Evolutionary conservation across 2,113 vertebrate genomes (phyloP).

Genomic region (Aldabrachelys gigantea): DNA sequence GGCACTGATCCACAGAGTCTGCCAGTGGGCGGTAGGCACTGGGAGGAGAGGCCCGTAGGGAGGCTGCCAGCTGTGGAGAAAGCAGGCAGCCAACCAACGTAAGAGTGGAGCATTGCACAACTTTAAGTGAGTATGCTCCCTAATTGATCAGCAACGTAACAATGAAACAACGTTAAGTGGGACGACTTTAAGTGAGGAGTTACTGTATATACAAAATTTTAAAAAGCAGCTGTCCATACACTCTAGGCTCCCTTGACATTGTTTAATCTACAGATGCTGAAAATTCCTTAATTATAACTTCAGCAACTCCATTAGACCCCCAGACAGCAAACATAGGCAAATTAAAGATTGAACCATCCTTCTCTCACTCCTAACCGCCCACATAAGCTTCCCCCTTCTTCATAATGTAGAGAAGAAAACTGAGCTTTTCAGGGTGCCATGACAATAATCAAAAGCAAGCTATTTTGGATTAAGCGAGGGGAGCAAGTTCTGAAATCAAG

Average conservation of each 20-base stretch:
- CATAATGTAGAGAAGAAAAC: background rate
- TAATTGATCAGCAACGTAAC: too few species aligned
- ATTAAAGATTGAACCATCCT: constrained; percentile 54
- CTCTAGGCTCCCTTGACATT: constrained; percentile 60
- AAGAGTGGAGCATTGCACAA: too few species aligned
- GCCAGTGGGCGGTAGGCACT: too few species aligned
- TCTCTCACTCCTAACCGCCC: background rate
- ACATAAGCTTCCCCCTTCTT: background rate
- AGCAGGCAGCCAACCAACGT: too few species aligned
- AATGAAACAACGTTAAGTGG: too few species aligned
- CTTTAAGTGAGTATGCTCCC: too few species aligned
- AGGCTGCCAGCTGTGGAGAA: too few species aligned
- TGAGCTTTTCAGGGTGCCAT: background rate
- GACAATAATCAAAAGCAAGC: background rate
- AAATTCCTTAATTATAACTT: constrained; percentile 69
- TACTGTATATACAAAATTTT: constrained; percentile 47
- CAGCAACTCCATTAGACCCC: constrained; percentile 65
- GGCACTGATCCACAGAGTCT: too few species aligned
- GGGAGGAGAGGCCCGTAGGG: too few species aligned
- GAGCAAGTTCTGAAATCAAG: background rate
- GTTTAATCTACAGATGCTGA: constrained; percentile 71
- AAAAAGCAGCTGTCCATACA: constrained; percentile 67
- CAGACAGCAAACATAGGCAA: constrained; percentile 69
- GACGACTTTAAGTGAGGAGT: too few species aligned
- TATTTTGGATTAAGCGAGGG: background rate